Conservation (phyloP, 2,888 invertebrate genomes). For the Cryptocephalus primarius region DNA sequence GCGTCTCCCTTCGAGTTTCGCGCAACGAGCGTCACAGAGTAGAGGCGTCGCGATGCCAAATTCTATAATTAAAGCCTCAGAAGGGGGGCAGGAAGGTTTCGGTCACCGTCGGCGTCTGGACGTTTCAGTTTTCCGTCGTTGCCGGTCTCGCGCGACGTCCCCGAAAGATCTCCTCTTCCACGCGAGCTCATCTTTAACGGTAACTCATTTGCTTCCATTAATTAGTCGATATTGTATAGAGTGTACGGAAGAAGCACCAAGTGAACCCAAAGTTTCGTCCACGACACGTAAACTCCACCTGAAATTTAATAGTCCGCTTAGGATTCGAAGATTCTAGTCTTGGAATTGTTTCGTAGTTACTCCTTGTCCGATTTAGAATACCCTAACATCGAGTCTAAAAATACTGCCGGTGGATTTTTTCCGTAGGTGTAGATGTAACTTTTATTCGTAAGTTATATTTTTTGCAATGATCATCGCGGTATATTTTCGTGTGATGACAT, state of each 20-base stretch:
- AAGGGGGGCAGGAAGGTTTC: slow-evolving; percentile 32
- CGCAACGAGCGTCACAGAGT: slow-evolving; percentile 19
- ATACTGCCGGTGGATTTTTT: slow-evolving; percentile 1
- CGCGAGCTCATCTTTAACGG: no score
- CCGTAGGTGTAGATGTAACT: slow-evolving; percentile 1
- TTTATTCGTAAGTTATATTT: not conserved
- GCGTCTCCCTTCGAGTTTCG: no score
- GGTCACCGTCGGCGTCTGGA: slow-evolving; percentile 24
- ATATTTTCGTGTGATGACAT: not conserved
- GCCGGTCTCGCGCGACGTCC: slow-evolving; percentile 23
- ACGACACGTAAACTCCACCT: no score
- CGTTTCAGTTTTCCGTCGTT: slow-evolving; percentile 34
- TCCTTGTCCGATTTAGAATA: no score
- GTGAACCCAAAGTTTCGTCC: no score
- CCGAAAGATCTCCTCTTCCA: slow-evolving; percentile 16
- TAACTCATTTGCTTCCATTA: no score
- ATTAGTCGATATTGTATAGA: no score
- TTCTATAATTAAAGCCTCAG: slow-evolving; percentile 45
- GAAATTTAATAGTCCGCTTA: no score
- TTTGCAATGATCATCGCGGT: slow-evolving; percentile 1
- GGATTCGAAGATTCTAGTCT: no score
- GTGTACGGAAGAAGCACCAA: no score
- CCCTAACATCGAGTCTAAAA: not conserved
- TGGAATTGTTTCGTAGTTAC: no score
- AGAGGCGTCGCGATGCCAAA: slow-evolving; percentile 48